phyloP scores from a whole-genome alignment of 2,113 vertebrate genomes.

The Paramormyrops kingsleyae region DNA sequence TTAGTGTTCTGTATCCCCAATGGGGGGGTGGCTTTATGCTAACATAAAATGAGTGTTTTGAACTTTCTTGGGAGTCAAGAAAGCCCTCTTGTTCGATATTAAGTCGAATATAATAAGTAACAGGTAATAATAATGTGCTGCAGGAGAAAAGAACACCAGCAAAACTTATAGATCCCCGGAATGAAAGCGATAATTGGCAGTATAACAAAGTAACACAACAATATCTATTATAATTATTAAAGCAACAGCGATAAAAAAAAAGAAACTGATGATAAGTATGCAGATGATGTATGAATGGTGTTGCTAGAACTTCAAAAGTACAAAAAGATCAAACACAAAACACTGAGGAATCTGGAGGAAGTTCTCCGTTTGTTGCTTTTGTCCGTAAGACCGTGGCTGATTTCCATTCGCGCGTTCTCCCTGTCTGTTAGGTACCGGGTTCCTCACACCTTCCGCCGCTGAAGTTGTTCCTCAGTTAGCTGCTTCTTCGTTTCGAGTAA shows the following conservation, averaged over 20 bases:
- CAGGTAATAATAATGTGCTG: background rate
- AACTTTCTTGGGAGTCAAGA: background rate
- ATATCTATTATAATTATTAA: background rate
- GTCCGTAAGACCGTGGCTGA: background rate
- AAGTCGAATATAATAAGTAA: background rate
- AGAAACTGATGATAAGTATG: background rate
- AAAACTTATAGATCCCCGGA: background rate
- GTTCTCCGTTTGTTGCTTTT: background rate
- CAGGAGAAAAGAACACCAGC: background rate
- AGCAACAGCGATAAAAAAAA: background rate
- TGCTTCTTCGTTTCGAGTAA: constrained; percentile 56
- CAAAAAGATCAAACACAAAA: background rate
- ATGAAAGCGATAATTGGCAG: background rate
- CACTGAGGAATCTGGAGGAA: constrained; percentile 20
- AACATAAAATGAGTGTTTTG: background rate
- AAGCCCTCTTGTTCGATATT: background rate
- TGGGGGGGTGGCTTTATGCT: background rate
- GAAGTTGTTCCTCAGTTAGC: constrained; percentile 43
- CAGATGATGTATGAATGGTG: background rate
- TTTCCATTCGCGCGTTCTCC: background rate
- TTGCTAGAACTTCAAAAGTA: background rate
- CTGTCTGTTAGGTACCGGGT: background rate
- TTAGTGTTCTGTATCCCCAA: background rate
- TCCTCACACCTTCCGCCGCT: background rate
- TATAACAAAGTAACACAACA: background rate